phyloP scores from a whole-genome alignment of 2,797 vertebrate genomes.

The Poliocrania exsul region DNA sequence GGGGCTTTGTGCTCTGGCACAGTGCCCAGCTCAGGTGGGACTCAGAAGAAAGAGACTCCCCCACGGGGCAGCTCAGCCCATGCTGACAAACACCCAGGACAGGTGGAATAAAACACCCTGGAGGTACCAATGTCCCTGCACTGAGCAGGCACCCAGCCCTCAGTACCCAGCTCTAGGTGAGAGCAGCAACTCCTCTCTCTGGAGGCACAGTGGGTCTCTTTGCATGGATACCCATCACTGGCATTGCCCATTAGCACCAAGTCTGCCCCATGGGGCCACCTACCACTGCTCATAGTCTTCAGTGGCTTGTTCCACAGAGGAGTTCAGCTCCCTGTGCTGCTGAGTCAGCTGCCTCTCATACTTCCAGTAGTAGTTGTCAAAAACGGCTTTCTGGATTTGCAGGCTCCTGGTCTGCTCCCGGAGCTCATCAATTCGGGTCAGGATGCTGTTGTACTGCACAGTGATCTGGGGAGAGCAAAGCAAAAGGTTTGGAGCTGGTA shows the following conservation, averaged over 20 bases:
- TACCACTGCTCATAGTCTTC: conserved; percentile 69
- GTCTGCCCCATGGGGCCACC: not conserved
- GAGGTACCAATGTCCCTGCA: not conserved
- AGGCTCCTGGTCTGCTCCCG: conserved; percentile 59
- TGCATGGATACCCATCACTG: fast-evolving
- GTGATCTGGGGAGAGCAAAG: conserved; percentile 50
- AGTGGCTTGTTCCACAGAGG: not conserved
- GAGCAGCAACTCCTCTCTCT: not conserved
- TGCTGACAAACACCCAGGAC: not conserved
- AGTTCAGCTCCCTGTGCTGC: conserved; percentile 54
- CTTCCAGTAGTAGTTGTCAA: conserved; percentile 43
- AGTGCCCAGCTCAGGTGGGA: not conserved
- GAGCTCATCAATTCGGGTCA: conserved; percentile 60
- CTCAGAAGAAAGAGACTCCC: not conserved
- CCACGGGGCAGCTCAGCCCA: not conserved
- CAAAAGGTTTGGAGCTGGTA: not conserved
- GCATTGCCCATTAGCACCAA: not conserved
- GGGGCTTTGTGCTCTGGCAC: fast-evolving
- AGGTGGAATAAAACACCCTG: not conserved
- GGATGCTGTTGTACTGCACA: conserved; percentile 45
- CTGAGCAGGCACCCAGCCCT: not conserved
- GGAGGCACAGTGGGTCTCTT: fast-evolving
- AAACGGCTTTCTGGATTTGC: conserved; percentile 48
- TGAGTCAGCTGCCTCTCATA: not conserved
- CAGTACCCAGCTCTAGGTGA: not conserved